Evolutionary conservation across 2,888 invertebrate genomes (phyloP).

Genomic region (Volucella bombylans): DNA sequence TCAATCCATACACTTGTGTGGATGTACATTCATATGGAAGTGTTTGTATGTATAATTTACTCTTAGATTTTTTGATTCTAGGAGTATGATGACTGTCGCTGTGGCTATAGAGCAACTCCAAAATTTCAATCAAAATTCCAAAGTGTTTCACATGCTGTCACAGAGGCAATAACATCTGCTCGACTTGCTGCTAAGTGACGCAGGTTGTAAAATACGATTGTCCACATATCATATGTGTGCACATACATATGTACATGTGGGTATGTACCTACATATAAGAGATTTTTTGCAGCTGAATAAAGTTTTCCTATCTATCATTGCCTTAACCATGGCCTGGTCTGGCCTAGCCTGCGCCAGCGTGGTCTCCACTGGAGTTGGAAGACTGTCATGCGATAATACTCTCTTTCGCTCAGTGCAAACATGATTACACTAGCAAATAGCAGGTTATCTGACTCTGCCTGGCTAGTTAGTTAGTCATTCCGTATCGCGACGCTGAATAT

Average conservation of each 20-base stretch:
- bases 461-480: constrained; percentile 54
- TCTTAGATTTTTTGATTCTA: constrained; percentile 8
- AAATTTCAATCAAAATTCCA: constrained; percentile 47
- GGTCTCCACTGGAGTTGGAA: constrained; percentile 16
- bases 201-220: neutral
- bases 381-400: constrained; percentile 8
- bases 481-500: constrained; percentile 63
- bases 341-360: constrained; percentile 13
- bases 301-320: constrained; percentile 33
- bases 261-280: no score
- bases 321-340: constrained; percentile 43
- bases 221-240: no score
- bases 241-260: no score
- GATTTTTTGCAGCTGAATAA: constrained; percentile 46
- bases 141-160: constrained; percentile 55
- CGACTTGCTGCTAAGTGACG: constrained; percentile 45
- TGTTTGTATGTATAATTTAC: constrained; percentile 8
- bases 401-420: constrained; percentile 62
- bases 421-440: constrained; percentile 72
- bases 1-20: neutral
- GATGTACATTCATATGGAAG: neutral
- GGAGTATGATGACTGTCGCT: neutral
- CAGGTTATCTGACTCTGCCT: constrained; percentile 65
- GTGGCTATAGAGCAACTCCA: constrained; percentile 14
- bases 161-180: constrained; percentile 57